Evolutionary conservation across 2,113 vertebrate genomes (phyloP), one percentile per base, ranked within the genome.

Genomic region (Pituophis catenifer): DNA sequence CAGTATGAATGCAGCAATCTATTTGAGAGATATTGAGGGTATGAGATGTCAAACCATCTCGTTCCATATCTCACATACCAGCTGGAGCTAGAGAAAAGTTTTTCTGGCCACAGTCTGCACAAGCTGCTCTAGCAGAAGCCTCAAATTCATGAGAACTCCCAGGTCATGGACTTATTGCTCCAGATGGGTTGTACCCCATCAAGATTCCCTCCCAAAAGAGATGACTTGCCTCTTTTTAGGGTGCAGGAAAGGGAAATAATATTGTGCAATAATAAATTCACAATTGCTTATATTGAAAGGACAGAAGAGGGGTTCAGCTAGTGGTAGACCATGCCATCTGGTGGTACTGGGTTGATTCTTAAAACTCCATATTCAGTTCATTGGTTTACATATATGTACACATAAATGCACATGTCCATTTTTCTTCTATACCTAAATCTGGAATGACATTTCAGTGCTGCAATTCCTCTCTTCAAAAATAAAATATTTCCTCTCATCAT

Each of bases 361-460:
- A 29, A 52, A 23, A 57, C 87, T 70, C 90, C 50, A 90, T 3
- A 53, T 62, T 70, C 23, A 19, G 8, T 62, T 92, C 92, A 62
- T 29, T 29, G 86, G 33, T 59, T 59, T n/a, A 33, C 53, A 57
- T 50, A 26, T 11, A 52, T 44, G 3, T 53, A 29, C 21, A 57
- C 26, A 90, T 23, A 81, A 81, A 86, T 86, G 13, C 23, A 26
- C 44, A 54, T 44, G 33, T 17, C 33, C 9, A 53, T 87, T 87
- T 50, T 58, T 15, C n/a, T 87, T 54, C 5, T 4, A 9, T n/a
- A 2, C 26, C 19, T 44, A 93, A 54, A 90, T 91, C 23, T 53
- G 62, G 65, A 90, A 90, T 85, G 93, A 94, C 88, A 94, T 93
- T 94, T 70, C 65, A 94, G 90, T 94, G 93, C 91, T 29, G 1